Percentiles rank a stretch among this genome's conserved stretches.
Evolutionary conservation across 2,888 invertebrate genomes (phyloP).

Genomic region (Cerastoderma edule): DNA sequence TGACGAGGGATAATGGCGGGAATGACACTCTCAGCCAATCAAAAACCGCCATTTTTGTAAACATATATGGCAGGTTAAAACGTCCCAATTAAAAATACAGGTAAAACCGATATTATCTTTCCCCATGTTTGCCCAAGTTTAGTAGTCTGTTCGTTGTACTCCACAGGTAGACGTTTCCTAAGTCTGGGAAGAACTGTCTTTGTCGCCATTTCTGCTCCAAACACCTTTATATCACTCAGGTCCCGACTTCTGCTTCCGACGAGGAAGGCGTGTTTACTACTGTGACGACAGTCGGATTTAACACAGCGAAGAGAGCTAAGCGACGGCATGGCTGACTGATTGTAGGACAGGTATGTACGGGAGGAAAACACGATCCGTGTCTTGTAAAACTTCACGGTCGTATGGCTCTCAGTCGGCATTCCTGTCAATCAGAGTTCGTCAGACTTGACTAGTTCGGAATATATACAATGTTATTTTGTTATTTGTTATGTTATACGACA

Average conservation of each 20-base stretch:
- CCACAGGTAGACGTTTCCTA: background rate
- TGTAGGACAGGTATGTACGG: constrained; percentile 53
- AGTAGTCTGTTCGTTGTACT: background rate
- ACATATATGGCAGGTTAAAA: constrained; percentile 57
- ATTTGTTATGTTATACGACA: constrained; percentile 23
- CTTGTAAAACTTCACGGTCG: constrained; percentile 61
- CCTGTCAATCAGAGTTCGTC: constrained; percentile 63
- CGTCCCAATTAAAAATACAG: constrained; percentile 41
- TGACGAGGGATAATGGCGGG: constrained; percentile 59
- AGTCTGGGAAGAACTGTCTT: background rate
- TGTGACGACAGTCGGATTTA: constrained; percentile 48
- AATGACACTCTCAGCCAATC: constrained; percentile 57
- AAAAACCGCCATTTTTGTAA: constrained; percentile 44
- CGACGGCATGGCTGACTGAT: constrained; percentile 57
- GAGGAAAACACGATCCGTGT: constrained; percentile 56
- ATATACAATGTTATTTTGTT: constrained; percentile 58
- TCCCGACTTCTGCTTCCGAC: constrained; percentile 30
- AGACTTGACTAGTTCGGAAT: constrained; percentile 64
- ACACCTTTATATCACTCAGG: background rate
- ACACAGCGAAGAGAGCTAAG: constrained; percentile 44
- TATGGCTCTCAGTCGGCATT: constrained; percentile 57
- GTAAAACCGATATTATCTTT: constrained; percentile 27
- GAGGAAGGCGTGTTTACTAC: constrained; percentile 53
- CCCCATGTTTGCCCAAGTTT: constrained; percentile 26
- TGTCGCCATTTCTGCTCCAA: background rate